Conservation (phyloP, 1,140 invertebrate species). For the Drosophila virilis region DNA sequence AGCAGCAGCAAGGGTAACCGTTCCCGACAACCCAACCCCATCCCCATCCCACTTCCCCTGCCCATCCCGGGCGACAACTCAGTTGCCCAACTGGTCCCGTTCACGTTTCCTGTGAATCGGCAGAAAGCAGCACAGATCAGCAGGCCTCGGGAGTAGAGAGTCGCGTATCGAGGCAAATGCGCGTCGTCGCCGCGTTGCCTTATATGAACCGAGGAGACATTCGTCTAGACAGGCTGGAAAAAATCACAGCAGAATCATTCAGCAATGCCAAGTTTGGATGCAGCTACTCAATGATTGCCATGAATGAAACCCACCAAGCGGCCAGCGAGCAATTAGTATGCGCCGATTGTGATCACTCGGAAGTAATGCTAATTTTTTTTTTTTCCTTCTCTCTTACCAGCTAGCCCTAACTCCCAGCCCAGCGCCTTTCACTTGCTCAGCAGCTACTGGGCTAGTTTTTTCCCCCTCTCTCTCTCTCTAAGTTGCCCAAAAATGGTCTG, state of each 20-base stretch:
- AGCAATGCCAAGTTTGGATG: conserved; percentile 74
- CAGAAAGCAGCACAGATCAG: conserved; percentile 4
- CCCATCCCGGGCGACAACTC: background rate
- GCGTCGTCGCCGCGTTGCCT: conserved; percentile 68
- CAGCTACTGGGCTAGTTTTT: conserved; percentile 55
- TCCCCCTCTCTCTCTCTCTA: conserved; percentile 42
- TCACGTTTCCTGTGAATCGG: conserved; percentile 34
- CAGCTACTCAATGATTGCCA: conserved; percentile 77
- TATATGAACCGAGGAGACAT: conserved; percentile 58
- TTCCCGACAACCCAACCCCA: conserved; percentile 8
- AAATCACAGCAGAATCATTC: conserved; percentile 79
- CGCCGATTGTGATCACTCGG: conserved; percentile 82
- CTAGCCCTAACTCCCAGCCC: background rate
- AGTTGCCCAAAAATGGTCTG: conserved; percentile 56
- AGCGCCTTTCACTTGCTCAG: conserved; percentile 43
- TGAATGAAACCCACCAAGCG: conserved; percentile 65
- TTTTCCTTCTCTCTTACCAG: background rate
- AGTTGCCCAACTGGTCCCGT: conserved; percentile 2
- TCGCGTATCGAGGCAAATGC: conserved; percentile 10
- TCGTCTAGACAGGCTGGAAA: conserved; percentile 73
- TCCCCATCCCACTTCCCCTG: too few relatives aligned
- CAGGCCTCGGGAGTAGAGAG: conserved; percentile 4
- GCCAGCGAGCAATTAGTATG: conserved; percentile 77
- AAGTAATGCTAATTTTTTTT: conserved; percentile 81
- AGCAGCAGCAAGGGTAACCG: conserved; percentile 40